Percentiles rank a stretch among this genome's conserved stretches.
These are phyloP conservation scores for Philotrypesis tridentata DNA, from an alignment of 1,140 invertebrate genomes.

Conservation along the genomic window DNA sequence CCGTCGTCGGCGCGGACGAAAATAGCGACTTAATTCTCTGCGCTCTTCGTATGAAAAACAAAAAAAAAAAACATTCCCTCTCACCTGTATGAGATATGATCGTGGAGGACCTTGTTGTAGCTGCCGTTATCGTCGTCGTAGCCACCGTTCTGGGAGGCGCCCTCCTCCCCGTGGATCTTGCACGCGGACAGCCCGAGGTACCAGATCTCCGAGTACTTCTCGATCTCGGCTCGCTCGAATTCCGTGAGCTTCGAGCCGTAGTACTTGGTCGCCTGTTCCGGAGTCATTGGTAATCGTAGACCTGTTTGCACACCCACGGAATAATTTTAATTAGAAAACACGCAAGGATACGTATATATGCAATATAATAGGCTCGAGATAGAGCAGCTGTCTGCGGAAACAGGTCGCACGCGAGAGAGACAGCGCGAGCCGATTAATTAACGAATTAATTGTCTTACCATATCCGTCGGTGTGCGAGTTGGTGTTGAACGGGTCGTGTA, in stretches of 20 bases:
- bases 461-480: slow-evolving; percentile 58
- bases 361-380: too few species aligned
- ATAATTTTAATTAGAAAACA: not conserved
- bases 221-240: slow-evolving; percentile 88
- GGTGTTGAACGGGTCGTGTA: slow-evolving; percentile 65
- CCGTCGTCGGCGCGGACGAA: not conserved
- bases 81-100: slow-evolving; percentile 91
- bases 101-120: slow-evolving; percentile 94
- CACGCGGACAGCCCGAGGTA: slow-evolving; percentile 89
- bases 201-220: slow-evolving; percentile 92
- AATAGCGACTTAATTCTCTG: not conserved
- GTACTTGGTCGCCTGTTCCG: slow-evolving; percentile 83
- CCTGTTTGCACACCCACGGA: slow-evolving; percentile 59
- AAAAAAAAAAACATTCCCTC: not conserved
- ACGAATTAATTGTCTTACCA: slow-evolving; percentile 57
- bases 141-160: slow-evolving; percentile 85
- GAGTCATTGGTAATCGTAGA: slow-evolving; percentile 71
- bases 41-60: not conserved
- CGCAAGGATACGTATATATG: too few species aligned
- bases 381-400: not conserved
- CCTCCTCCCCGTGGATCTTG: slow-evolving; percentile 88
- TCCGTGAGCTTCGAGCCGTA: slow-evolving; percentile 89
- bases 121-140: slow-evolving; percentile 95
- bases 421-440: too few species aligned
- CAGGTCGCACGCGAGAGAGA: too few species aligned